phyloP scores from a whole-genome alignment of 2,888 invertebrate genomes.

The Alloplasta piceator region DNA sequence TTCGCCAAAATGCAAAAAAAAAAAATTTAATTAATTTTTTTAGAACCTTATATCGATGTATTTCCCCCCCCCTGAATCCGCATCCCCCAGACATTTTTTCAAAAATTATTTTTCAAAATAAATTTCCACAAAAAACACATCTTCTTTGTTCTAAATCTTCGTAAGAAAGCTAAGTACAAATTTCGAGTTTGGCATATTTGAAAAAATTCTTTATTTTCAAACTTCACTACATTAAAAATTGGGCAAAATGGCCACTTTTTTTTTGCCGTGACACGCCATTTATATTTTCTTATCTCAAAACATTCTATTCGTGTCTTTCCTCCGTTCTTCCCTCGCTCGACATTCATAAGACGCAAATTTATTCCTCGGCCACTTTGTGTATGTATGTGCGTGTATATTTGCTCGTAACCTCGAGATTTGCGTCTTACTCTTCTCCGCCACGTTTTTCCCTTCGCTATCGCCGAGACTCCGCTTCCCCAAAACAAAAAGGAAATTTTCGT shows the following conservation, averaged over 20 bases:
- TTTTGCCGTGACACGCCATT: too few relatives aligned
- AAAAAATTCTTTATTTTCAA: too few relatives aligned
- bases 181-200: too few relatives aligned
- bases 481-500: not conserved
- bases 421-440: constrained; percentile 33
- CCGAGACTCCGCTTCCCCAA: not conserved
- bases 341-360: constrained; percentile 68
- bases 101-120: too few relatives aligned
- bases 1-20: not conserved
- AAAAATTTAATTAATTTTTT: too few relatives aligned
- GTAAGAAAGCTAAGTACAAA: not conserved
- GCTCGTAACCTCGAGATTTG: constrained; percentile 48
- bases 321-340: constrained; percentile 51
- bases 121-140: constrained; percentile 1
- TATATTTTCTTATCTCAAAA: too few relatives aligned
- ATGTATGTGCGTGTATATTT: too few relatives aligned
- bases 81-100: too few relatives aligned
- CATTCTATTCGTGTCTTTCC: constrained; percentile 1
- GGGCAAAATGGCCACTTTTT: too few relatives aligned
- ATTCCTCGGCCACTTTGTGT: constrained; percentile 51
- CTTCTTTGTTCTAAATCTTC: not conserved
- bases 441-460: not conserved
- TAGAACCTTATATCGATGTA: too few relatives aligned
- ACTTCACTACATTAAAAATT: too few relatives aligned
- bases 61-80: too few relatives aligned